Evolutionary conservation across 2,113 vertebrate species (phyloP).

Genomic region (Bambusicola thoracicus): DNA sequence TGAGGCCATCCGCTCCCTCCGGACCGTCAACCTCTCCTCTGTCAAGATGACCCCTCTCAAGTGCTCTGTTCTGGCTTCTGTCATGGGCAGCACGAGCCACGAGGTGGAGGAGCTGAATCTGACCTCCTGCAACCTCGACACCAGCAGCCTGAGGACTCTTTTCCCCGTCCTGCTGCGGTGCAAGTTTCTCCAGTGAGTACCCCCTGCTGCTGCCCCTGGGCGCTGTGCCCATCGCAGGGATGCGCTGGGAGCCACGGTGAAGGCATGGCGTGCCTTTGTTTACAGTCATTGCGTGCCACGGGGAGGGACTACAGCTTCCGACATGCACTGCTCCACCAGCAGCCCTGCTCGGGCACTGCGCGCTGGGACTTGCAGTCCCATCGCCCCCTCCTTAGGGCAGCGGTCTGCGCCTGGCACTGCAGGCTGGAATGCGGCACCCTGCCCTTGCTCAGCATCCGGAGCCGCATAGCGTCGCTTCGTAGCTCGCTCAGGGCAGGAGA

Average conservation of each 20-base stretch:
- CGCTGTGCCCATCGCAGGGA: neutral
- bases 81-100: slow-evolving; percentile 84
- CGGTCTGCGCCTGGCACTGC: neutral
- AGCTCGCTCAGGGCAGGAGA: neutral
- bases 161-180: slow-evolving; percentile 85
- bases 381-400: neutral
- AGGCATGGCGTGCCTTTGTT: neutral
- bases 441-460: accelerated
- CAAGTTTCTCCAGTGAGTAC: slow-evolving; percentile 87
- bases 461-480: neutral
- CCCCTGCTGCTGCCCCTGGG: neutral
- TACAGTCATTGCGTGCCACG: neutral
- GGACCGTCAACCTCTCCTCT: slow-evolving; percentile 79
- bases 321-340: neutral
- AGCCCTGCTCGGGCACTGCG: neutral
- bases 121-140: slow-evolving; percentile 88
- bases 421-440: neutral
- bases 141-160: slow-evolving; percentile 80
- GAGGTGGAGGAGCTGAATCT: slow-evolving; percentile 87
- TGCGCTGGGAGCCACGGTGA: neutral
- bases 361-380: slow-evolving; percentile 7
- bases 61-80: slow-evolving; percentile 87
- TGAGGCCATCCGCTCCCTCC: slow-evolving; percentile 86
- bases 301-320: slow-evolving; percentile 1
- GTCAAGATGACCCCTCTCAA: slow-evolving; percentile 94